A percentile compares a stretch with the other conserved stretches of the same genome.
Conservation (phyloP, 2,113 vertebrate species). For the Elgaria multicarinata region DNA sequence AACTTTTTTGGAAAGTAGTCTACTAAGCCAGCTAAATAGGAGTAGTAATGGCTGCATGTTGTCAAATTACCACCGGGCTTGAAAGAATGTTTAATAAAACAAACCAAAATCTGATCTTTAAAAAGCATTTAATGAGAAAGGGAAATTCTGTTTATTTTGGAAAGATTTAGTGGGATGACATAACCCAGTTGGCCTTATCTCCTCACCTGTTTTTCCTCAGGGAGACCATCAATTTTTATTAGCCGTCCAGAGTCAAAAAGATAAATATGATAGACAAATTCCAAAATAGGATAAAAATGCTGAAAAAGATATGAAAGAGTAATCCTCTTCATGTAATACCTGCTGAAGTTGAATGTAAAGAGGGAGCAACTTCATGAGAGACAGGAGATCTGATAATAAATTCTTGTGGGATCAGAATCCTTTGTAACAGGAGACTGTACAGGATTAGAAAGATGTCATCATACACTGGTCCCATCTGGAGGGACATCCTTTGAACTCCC, state of each 20-base stretch:
- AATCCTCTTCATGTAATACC: slow-evolving; percentile 50
- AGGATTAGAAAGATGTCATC: slow-evolving; percentile 31
- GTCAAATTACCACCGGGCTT: slow-evolving; percentile 58
- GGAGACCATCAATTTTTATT: slow-evolving; percentile 73
- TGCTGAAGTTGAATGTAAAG: slow-evolving; percentile 43
- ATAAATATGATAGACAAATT: slow-evolving; percentile 75
- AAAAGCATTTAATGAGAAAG: slow-evolving; percentile 63
- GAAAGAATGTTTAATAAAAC: slow-evolving; percentile 58
- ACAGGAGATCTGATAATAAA: slow-evolving; percentile 33
- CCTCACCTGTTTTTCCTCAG: slow-evolving; percentile 82
- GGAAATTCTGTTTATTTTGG: slow-evolving; percentile 72
- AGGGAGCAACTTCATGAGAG: slow-evolving; percentile 27
- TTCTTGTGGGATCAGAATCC: slow-evolving; percentile 23
- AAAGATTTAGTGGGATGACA: slow-evolving; percentile 76
- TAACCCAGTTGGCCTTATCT: slow-evolving; percentile 64
- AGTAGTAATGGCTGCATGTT: slow-evolving; percentile 45
- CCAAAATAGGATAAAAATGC: slow-evolving; percentile 65
- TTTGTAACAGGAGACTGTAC: slow-evolving; percentile 39
- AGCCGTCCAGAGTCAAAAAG: slow-evolving; percentile 70
- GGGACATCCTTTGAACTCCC: slow-evolving; percentile 46
- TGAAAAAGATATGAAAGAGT: slow-evolving; percentile 52
- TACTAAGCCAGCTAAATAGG: not conserved
- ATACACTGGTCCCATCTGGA: slow-evolving; percentile 23
- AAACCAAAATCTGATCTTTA: slow-evolving; percentile 29
- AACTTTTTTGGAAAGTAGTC: slow-evolving; percentile 35